Evolutionary conservation across 2,113 vertebrate species (phyloP).

Genomic region (Gobiocypris rarus): DNA sequence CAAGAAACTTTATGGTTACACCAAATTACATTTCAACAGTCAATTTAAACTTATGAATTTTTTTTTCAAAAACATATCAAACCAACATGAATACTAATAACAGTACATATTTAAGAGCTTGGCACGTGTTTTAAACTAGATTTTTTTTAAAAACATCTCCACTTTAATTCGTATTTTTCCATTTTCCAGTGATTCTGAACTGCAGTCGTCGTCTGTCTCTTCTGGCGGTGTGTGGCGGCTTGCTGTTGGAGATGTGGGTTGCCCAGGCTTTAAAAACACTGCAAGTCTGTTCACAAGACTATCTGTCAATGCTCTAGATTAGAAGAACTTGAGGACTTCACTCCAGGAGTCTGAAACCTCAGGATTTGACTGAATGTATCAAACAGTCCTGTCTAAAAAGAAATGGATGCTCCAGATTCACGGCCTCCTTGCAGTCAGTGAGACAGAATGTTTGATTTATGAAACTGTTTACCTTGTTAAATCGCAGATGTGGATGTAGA

Average conservation of each 20-base stretch:
- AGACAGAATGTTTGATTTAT: not conserved
- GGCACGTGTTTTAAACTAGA: not conserved
- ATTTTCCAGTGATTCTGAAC: constrained; percentile 86
- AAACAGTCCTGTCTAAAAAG: not conserved
- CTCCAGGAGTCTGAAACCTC: not conserved
- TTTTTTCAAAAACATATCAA: too few relatives aligned
- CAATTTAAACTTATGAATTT: too few relatives aligned
- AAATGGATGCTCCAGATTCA: not conserved
- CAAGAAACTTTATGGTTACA: too few relatives aligned
- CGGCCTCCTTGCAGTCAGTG: not conserved
- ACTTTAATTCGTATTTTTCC: not conserved
- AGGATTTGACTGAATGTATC: not conserved
- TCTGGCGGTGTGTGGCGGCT: constrained; percentile 79
- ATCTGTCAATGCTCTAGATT: constrained; percentile 44
- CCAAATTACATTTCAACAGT: too few relatives aligned
- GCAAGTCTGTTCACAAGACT: constrained; percentile 68
- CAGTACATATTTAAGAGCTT: not conserved
- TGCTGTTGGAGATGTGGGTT: constrained; percentile 81
- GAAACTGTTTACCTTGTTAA: constrained; percentile 9
- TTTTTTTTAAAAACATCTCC: not conserved
- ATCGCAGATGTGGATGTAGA: not conserved
- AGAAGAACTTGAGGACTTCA: not conserved
- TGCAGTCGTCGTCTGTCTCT: constrained; percentile 81
- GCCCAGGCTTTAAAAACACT: constrained; percentile 77
- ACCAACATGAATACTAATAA: too few relatives aligned